Conservation (phyloP, 2,797 vertebrate species). For the Galagoides demidoff region DNA sequence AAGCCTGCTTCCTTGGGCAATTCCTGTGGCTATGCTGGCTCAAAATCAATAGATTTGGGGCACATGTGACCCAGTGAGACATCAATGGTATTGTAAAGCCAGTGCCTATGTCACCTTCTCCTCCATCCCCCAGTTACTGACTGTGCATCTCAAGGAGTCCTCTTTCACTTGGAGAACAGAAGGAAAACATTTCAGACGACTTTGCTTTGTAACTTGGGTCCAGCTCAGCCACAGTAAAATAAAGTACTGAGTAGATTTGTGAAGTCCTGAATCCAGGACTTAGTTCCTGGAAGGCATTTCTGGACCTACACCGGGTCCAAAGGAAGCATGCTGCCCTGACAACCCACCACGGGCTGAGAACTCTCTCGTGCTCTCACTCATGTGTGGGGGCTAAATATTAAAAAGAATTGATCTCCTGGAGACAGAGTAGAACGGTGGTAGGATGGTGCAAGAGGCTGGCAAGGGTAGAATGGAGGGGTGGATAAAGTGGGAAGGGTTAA, state of each 20-base stretch:
- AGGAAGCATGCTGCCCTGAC: neutral
- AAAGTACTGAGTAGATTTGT: neutral
- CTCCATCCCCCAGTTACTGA: neutral
- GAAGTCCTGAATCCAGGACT: neutral
- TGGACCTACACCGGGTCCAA: neutral
- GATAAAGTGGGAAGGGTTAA: neutral
- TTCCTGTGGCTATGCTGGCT: neutral
- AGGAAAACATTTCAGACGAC: neutral
- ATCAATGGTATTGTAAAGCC: neutral
- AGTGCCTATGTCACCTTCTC: neutral
- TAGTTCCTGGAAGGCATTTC: neutral
- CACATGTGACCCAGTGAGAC: neutral
- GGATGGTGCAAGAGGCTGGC: neutral
- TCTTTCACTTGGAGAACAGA: neutral
- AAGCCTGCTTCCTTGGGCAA: neutral
- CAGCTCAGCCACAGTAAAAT: neutral
- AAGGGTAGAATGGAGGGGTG: neutral
- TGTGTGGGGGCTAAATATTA: neutral
- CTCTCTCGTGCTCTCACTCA: neutral
- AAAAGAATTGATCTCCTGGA: neutral
- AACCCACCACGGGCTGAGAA: neutral
- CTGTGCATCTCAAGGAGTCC: neutral
- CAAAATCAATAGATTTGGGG: neutral
- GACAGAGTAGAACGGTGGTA: neutral
- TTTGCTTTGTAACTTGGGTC: neutral